Evolutionary conservation across 2,888 invertebrate genomes (phyloP).

Genomic region (Hymenopus coronatus): DNA sequence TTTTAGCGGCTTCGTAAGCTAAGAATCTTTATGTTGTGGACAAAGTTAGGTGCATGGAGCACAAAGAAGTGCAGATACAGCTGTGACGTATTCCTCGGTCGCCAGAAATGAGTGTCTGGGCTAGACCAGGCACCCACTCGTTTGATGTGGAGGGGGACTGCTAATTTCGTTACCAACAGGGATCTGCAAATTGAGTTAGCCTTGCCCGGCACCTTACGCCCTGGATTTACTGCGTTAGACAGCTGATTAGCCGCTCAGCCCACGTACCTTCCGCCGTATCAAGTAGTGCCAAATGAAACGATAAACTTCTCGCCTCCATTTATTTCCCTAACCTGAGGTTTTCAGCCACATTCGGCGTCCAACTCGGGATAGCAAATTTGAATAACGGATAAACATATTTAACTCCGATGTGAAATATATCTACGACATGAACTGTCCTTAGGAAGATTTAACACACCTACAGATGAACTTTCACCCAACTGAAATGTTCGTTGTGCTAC

Average conservation of each 20-base stretch:
- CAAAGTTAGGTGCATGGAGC: too few species aligned
- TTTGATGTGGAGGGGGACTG: background rate
- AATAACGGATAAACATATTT: too few species aligned
- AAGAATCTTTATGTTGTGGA: too few species aligned
- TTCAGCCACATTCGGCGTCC: background rate
- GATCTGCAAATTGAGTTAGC: slow-evolving; percentile 17
- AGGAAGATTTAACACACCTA: too few species aligned
- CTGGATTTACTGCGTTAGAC: background rate
- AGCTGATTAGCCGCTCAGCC: background rate
- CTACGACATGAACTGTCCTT: too few species aligned
- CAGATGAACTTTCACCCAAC: too few species aligned
- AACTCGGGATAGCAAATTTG: too few species aligned
- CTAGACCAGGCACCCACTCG: background rate
- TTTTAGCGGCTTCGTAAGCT: too few species aligned
- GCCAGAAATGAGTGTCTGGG: background rate
- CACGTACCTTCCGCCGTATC: background rate
- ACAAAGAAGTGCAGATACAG: too few species aligned
- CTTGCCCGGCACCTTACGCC: background rate
- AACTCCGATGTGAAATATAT: too few species aligned
- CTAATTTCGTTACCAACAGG: slow-evolving; percentile 5
- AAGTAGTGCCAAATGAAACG: background rate
- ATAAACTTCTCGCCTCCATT: background rate
- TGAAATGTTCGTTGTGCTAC: too few species aligned
- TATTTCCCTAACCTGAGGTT: background rate
- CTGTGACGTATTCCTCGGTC: background rate